Base-by-base conservation (phyloP, 2,113 vertebrate species). In the Microcebus tavaratra region DNA sequence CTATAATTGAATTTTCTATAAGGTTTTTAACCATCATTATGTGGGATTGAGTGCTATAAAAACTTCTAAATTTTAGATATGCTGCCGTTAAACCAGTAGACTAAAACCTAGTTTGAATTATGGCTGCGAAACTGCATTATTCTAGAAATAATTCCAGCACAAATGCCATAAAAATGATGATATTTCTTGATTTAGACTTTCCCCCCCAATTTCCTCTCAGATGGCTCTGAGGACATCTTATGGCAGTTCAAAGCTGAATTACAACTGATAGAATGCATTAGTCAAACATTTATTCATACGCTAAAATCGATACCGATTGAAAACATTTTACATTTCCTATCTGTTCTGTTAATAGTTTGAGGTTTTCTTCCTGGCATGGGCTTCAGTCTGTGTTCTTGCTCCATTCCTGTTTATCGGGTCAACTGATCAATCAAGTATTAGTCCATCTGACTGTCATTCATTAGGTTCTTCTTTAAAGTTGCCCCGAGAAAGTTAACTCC, bases 81-180 rank as follows among this genome's bases (percentile, higher is more conserved):
- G 87, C 87, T 96, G 84, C 93, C 90, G 84, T 98, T 97, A 98
- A 97, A 95, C 87, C 97, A 95, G 92, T 95, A 97, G 98, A 98
- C 94, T 97, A 98, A 98, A 95, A 97, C 96, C 63, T 73, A 86
- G 17, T 53, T 96, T 98, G 95, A 98, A 76, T 96, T 97, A 97
- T 94, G 92, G 95, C 90, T 88, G 31, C 65, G 76, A 92, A 94
- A 76, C 39, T 72, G 53, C 93, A 95, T 96, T 95, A 96, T 97
- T 95, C 80, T 90, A 90, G 96, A 97, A 97, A 82, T 97, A 84
- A 97, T 97, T 97, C 48, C 80, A 93, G 93, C 75, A 42, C 61
- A 96, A 95, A 96, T 92, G 87, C 70, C 87, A 94, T 91, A 94
- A 96, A 97, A 93, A 81, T 87, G 70, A 96, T 94, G 79, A 90